These are phyloP conservation scores for Coecobrya sp. DNA, from an alignment of 2,888 invertebrate genomes.

Conservation along the genomic window DNA sequence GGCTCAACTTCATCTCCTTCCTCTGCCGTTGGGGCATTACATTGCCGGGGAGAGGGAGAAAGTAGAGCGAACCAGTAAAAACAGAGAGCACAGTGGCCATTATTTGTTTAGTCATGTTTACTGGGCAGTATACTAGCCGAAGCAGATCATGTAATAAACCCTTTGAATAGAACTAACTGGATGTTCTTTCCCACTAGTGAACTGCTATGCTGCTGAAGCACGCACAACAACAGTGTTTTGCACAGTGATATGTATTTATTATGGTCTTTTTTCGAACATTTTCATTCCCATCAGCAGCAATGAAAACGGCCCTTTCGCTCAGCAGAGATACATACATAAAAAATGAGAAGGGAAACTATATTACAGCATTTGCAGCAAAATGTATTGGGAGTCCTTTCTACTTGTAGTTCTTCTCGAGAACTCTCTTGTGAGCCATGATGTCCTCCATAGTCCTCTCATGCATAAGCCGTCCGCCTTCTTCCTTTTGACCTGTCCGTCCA, in stretches of 20 bases:
- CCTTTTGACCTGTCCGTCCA: background rate
- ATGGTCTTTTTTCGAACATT: conserved; percentile 32
- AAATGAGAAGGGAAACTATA: background rate
- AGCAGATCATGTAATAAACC: conserved; percentile 20
- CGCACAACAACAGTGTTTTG: background rate
- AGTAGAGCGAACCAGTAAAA: conserved; percentile 27
- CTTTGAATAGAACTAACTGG: background rate
- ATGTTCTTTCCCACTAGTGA: background rate
- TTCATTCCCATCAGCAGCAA: conserved; percentile 54
- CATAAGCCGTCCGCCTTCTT: background rate
- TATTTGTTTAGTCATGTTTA: conserved; percentile 35
- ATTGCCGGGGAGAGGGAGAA: conserved; percentile 12
- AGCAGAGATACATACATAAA: conserved; percentile 38
- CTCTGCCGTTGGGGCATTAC: conserved; percentile 17
- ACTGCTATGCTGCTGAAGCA: too few relatives aligned
- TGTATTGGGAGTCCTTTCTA: background rate
- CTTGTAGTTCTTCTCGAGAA: background rate
- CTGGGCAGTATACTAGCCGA: conserved; percentile 17
- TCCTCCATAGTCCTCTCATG: conserved; percentile 14
- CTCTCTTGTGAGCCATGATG: conserved; percentile 39
- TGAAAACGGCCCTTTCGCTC: conserved; percentile 36
- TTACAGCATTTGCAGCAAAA: background rate
- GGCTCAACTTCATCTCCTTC: background rate
- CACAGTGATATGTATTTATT: conserved; percentile 47
- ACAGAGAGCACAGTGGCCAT: conserved; percentile 29